Evolutionary conservation across 2,888 invertebrate species (phyloP), one percentile per base, ranked within the genome.

Genomic region (Nowickia ferox): DNA sequence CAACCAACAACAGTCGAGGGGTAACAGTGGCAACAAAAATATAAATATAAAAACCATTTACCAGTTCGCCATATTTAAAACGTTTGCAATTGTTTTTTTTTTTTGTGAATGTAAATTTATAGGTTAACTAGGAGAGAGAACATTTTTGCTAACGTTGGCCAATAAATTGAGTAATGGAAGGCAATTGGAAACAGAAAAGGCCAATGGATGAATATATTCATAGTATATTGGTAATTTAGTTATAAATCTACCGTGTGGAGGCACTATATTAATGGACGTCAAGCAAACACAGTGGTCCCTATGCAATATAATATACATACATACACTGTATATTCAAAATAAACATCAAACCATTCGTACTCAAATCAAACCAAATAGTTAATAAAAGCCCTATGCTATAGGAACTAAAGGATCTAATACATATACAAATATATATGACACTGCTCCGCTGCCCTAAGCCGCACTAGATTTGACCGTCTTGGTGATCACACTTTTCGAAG

Each of bases 111-210:
- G 40, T 15, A 65, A 65, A 63, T 65, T 30, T 55, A 75, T 53
- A 44, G 40, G 63, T 30, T 53, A 65, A 59, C 30, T 9, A 53
- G 22, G 38, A 38, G 40, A 19, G 11, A 53, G n/a, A 65, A n/a
- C 51, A 75, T 63, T 40, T 9, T n/a, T 40, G 19, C 61, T 61
- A 74, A 74, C 61, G 74, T 38, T 59, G 17, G 46, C 38, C 46
- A 59, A 48, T 61, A 51, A 6, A 65, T 44, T n/a, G 22, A 42
- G 40, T 75, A 75, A 75, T 75, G 63, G 74, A 75, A 48, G 63
- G 10, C 55, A 75, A 42, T 30, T 65, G 19, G 53, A 22, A 42
- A 19, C 42, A 69, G 53, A 55, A 19, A 53, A 53, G 13, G 55
- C 19, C 22, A 55, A 8, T 55, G 19, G 15, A 53, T 53, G 40